Conservation (phyloP, 1,140 invertebrate genomes). For the Brachionus koreanus region DNA sequence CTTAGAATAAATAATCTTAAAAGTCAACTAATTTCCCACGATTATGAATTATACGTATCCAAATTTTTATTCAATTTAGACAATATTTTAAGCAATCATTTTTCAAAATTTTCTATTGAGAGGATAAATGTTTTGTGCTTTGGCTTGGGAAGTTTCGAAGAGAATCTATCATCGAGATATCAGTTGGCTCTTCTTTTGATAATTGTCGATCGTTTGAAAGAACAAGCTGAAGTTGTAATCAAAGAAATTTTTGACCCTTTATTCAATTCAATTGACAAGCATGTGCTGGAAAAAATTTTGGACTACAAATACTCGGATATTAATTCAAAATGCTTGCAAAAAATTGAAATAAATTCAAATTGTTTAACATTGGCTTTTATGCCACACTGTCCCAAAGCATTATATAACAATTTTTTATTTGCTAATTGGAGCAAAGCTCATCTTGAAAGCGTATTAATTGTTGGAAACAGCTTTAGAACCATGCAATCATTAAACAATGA, state of each 20-base stretch:
- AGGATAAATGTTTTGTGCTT: slow-evolving; percentile 28
- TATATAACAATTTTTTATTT: slow-evolving; percentile 36
- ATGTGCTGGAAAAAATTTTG: neutral
- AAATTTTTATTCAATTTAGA: neutral
- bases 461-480: slow-evolving; percentile 20
- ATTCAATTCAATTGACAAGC: neutral
- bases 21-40: neutral
- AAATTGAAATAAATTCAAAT: neutral
- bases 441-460: neutral
- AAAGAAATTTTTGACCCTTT: slow-evolving; percentile 29
- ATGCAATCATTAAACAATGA: neutral
- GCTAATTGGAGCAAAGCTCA: neutral
- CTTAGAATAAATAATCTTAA: neutral
- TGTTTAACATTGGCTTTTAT: slow-evolving; percentile 9
- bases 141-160: slow-evolving; percentile 38
- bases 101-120: neutral
- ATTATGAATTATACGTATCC: neutral
- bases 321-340: neutral
- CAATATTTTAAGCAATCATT: neutral
- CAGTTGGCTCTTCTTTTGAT: slow-evolving; percentile 15
- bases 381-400: slow-evolving; percentile 33
- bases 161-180: slow-evolving; percentile 1
- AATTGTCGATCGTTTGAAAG: neutral
- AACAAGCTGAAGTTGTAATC: neutral
- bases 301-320: neutral